phyloP scores from a whole-genome alignment of 2,888 invertebrate genomes.

The Drosophila mayaguana region DNA sequence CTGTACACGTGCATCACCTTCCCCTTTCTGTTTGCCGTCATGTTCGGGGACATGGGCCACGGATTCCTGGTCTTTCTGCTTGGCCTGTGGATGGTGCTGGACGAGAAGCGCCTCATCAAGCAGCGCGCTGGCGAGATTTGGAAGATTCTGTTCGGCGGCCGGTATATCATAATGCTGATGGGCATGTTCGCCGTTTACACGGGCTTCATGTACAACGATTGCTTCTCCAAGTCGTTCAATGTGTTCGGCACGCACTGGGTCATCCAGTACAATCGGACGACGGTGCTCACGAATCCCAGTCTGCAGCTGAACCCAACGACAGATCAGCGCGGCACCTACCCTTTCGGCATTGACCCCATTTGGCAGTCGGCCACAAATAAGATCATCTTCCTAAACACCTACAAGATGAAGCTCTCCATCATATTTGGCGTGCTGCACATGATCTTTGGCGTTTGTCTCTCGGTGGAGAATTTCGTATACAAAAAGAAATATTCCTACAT shows the following conservation, averaged over 20 bases:
- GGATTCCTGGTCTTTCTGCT: conserved; percentile 94
- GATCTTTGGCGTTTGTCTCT: conserved; percentile 96
- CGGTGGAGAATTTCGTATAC: conserved; percentile 91
- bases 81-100: conserved; percentile 92
- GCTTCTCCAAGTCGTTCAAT: conserved; percentile 97
- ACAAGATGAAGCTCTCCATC: conserved; percentile 98
- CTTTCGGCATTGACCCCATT: conserved; percentile 92
- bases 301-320: conserved; percentile 89
- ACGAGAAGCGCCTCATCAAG: conserved; percentile 90
- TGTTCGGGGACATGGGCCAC: conserved; percentile 98
- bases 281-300: conserved; percentile 85
- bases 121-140: conserved; percentile 94
- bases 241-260: conserved; percentile 95
- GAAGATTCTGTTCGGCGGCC: conserved; percentile 98
- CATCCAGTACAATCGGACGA: conserved; percentile 86
- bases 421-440: conserved; percentile 97
- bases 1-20: conserved; percentile 95
- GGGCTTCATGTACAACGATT: conserved; percentile 97
- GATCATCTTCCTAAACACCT: conserved; percentile 96
- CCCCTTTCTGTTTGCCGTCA: conserved; percentile 97
- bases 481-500: conserved; percentile 89
- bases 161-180: conserved; percentile 98
- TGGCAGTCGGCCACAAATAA: conserved; percentile 93
- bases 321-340: conserved; percentile 86
- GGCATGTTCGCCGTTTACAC: conserved; percentile 98